Evolutionary conservation across 2,888 invertebrate species (phyloP).

Genomic region (Operophtera brumata): DNA sequence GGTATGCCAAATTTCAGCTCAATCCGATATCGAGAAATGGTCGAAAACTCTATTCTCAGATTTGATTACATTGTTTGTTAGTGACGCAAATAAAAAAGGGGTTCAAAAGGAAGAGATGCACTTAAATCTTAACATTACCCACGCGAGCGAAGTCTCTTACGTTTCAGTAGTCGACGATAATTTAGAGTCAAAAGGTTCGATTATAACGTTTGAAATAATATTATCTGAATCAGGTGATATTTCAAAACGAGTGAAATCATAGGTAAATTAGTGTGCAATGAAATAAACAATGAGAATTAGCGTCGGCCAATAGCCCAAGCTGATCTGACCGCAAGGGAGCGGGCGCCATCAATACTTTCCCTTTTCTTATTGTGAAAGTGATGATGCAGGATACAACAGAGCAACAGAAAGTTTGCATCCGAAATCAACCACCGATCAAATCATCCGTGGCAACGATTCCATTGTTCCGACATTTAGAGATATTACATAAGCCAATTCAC

Average conservation of each 20-base stretch:
- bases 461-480: slow-evolving; percentile 33
- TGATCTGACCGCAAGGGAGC: slow-evolving; percentile 78
- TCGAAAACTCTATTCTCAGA: no score
- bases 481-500: slow-evolving; percentile 26
- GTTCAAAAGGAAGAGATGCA: neutral
- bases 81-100: no score
- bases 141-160: neutral
- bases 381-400: slow-evolving; percentile 71
- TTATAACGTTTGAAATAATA: neutral
- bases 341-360: slow-evolving; percentile 71
- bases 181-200: neutral
- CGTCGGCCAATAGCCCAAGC: slow-evolving; percentile 62
- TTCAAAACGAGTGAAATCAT: slow-evolving; percentile 5
- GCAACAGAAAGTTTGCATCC: slow-evolving; percentile 59
- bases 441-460: slow-evolving; percentile 39
- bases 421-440: slow-evolving; percentile 52
- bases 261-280: slow-evolving; percentile 55
- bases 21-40: no score
- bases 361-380: slow-evolving; percentile 79
- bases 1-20: no score
- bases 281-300: slow-evolving; percentile 74
- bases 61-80: no score
- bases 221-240: slow-evolving; percentile 1
- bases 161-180: no score
- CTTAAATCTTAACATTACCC: neutral